phyloP scores from a whole-genome alignment of 2,888 invertebrate genomes.

The Lithophane ornitopus region DNA sequence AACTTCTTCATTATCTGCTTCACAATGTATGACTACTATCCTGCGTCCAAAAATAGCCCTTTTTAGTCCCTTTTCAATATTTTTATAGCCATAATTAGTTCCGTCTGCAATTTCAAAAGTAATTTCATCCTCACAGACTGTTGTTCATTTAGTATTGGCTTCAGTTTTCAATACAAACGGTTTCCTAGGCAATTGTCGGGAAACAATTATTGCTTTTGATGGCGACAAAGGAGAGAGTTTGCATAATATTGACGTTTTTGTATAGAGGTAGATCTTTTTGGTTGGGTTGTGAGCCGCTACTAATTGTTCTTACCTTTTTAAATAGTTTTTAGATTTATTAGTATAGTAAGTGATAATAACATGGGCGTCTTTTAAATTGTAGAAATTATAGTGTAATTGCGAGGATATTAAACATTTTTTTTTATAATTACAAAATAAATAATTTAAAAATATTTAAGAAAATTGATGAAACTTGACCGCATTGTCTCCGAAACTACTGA shows the following conservation, averaged over 20 bases:
- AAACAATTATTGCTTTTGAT: conserved; percentile 61
- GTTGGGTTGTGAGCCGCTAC: conserved; percentile 35
- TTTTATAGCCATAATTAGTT: conserved; percentile 80
- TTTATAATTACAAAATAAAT: no score
- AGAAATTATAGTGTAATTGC: neutral
- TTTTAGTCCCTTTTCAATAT: conserved; percentile 67
- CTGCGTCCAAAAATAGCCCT: conserved; percentile 57
- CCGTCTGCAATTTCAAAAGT: conserved; percentile 72
- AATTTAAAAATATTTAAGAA: no score
- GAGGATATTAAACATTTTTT: no score
- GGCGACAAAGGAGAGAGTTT: conserved; percentile 43
- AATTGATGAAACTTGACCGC: no score
- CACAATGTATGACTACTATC: conserved; percentile 78
- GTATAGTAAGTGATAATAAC: neutral
- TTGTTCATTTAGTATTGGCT: conserved; percentile 59
- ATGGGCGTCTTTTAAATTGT: neutral
- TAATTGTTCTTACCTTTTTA: conserved; percentile 38
- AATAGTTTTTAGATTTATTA: neutral
- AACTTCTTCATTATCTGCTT: conserved; percentile 72
- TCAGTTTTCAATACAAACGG: conserved; percentile 52
- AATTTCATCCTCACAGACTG: conserved; percentile 46
- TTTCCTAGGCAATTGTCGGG: conserved; percentile 47
- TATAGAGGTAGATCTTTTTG: conserved; percentile 6
- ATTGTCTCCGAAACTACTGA: no score
- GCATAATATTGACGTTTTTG: conserved; percentile 62